Percentiles rank a stretch among this genome's conserved stretches.
phyloP scores from a whole-genome alignment of 2,113 vertebrate genomes.

The Cariama cristata region DNA sequence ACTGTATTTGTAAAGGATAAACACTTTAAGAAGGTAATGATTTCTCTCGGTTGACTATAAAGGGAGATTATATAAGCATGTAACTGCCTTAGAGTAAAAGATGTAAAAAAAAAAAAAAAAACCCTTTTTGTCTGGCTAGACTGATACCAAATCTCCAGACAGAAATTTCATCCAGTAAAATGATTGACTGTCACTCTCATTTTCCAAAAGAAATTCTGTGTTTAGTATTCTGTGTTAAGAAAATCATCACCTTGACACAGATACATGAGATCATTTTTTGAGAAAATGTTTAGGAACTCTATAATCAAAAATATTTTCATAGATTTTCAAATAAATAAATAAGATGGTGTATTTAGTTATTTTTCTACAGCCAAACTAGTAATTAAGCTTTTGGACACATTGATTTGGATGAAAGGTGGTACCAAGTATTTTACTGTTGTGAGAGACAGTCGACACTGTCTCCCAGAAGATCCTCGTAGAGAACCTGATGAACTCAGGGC shows the following conservation, averaged over 20 bases:
- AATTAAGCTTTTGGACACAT: neutral
- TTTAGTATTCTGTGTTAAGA: neutral
- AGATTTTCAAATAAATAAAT: neutral
- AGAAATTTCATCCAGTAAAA: neutral
- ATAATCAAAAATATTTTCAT: neutral
- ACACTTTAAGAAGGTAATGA: neutral
- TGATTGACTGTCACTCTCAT: neutral
- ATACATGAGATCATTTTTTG: neutral
- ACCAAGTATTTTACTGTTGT: neutral
- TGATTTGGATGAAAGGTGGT: neutral
- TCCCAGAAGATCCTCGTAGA: accelerated
- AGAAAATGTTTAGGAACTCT: neutral
- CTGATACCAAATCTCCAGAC: neutral
- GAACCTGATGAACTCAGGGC: neutral
- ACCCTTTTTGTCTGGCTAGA: neutral
- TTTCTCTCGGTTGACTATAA: neutral
- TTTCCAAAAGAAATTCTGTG: neutral
- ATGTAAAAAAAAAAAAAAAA: neutral
- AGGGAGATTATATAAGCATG: neutral
- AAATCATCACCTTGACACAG: neutral
- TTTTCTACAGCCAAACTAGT: neutral
- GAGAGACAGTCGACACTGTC: neutral
- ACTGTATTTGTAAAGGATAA: neutral
- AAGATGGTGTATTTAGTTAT: neutral
- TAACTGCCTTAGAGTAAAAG: neutral